These are phyloP conservation scores for Lanius collurio DNA, from an alignment of 2,113 vertebrate species.

Conservation along the genomic window DNA sequence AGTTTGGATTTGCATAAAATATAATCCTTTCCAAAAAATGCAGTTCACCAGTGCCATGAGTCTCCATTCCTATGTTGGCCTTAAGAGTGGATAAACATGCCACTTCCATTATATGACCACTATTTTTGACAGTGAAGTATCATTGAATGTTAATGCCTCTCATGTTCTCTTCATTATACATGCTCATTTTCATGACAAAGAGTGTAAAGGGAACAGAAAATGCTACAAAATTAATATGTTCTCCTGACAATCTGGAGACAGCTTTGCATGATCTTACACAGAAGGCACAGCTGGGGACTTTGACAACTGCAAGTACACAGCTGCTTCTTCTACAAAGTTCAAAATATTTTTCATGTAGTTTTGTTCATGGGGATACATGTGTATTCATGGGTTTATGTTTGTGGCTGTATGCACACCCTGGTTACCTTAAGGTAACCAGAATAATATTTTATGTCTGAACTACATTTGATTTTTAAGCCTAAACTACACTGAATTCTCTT, in stretches of 20 bases:
- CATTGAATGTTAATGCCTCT: constrained; percentile 55
- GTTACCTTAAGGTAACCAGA: background rate
- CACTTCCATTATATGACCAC: constrained; percentile 46
- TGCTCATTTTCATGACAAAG: constrained; percentile 62
- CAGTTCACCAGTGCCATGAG: background rate
- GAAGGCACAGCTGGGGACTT: constrained; percentile 47
- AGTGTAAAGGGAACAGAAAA: constrained; percentile 50
- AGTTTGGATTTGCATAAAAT: background rate
- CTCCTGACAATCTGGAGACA: constrained; percentile 54
- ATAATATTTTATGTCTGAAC: background rate
- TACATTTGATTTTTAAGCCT: background rate
- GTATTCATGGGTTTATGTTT: background rate
- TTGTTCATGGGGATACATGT: background rate
- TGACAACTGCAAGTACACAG: constrained; percentile 44
- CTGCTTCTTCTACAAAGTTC: constrained; percentile 57
- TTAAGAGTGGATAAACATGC: constrained; percentile 34
- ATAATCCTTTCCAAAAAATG: background rate
- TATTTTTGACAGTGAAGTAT: constrained; percentile 56
- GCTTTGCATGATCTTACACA: constrained; percentile 31
- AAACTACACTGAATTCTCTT: background rate
- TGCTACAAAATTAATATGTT: constrained; percentile 50
- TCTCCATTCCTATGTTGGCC: background rate
- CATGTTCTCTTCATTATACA: constrained; percentile 43
- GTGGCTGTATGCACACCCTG: background rate
- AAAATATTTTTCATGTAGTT: background rate